Conservation (phyloP, 2,797 vertebrate species). For the Nannoperca australis region DNA sequence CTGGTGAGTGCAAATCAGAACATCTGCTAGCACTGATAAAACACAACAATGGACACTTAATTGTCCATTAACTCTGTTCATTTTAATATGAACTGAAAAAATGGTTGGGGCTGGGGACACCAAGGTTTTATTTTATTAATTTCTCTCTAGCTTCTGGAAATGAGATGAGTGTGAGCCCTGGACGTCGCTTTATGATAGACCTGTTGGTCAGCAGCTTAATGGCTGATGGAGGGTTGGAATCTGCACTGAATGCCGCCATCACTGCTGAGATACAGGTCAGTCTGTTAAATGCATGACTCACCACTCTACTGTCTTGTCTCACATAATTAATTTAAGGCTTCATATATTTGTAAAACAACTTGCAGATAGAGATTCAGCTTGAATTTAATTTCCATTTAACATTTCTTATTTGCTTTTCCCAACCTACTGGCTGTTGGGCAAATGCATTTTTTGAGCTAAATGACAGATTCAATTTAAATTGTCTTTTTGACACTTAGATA, state of each 20-base stretch:
- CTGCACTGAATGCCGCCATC: conserved; percentile 95
- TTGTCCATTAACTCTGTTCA: neutral
- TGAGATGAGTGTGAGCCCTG: conserved; percentile 95
- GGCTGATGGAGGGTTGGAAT: conserved; percentile 98
- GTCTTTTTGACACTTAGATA: too few relatives aligned
- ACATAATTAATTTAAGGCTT: conserved; percentile 19
- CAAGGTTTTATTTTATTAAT: neutral
- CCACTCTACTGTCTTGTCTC: neutral
- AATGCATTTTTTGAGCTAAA: neutral
- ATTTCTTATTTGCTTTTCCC: neutral
- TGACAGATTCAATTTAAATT: too few relatives aligned
- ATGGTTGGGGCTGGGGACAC: neutral
- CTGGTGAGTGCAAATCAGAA: conserved; percentile 82
- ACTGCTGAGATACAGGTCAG: conserved; percentile 98
- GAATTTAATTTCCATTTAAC: neutral
- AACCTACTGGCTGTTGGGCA: neutral
- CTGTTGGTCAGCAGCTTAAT: conserved; percentile 98
- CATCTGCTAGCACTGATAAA: neutral
- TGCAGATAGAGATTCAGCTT: neutral
- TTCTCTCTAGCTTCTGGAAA: conserved; percentile 90
- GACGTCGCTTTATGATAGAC: conserved; percentile 99
- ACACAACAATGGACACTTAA: neutral
- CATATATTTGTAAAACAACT: neutral
- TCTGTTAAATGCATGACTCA: conserved; percentile 7
- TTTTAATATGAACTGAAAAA: neutral